Evolutionary conservation across 2,888 invertebrate genomes (phyloP).

Genomic region (Ormyrus labotus): DNA sequence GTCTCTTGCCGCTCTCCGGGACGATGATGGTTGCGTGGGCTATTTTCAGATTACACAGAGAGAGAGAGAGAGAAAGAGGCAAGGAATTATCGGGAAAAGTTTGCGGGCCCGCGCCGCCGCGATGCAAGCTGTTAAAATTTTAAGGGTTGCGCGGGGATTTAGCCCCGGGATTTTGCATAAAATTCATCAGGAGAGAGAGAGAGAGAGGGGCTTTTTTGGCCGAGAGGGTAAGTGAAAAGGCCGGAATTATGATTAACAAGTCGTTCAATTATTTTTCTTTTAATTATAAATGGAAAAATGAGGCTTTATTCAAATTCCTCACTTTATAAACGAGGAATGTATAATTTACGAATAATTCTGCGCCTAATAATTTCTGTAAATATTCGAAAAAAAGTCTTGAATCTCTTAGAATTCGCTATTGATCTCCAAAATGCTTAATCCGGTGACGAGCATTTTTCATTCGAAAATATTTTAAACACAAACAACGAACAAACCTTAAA

Average conservation of each 20-base stretch:
- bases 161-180: not conserved
- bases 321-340: too few species aligned
- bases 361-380: too few species aligned
- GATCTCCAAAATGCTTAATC: too few species aligned
- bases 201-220: not conserved
- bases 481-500: not conserved
- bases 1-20: constrained; percentile 24
- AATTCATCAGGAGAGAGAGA: not conserved
- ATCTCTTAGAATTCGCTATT: too few species aligned
- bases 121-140: constrained; percentile 18
- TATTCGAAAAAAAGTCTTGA: too few species aligned
- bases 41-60: constrained; percentile 52
- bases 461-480: not conserved
- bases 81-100: constrained; percentile 50
- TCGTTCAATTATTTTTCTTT: too few species aligned
- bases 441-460: not conserved
- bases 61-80: constrained; percentile 2
- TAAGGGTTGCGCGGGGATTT: constrained; percentile 20
- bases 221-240: not conserved
- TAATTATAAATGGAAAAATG: too few species aligned
- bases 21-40: constrained; percentile 25
- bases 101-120: not conserved
- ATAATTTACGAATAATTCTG: too few species aligned
- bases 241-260: not conserved
- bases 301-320: too few species aligned